Evolutionary conservation across 2,797 vertebrate species (phyloP).

Genomic region (Novumbra hubbsi): DNA sequence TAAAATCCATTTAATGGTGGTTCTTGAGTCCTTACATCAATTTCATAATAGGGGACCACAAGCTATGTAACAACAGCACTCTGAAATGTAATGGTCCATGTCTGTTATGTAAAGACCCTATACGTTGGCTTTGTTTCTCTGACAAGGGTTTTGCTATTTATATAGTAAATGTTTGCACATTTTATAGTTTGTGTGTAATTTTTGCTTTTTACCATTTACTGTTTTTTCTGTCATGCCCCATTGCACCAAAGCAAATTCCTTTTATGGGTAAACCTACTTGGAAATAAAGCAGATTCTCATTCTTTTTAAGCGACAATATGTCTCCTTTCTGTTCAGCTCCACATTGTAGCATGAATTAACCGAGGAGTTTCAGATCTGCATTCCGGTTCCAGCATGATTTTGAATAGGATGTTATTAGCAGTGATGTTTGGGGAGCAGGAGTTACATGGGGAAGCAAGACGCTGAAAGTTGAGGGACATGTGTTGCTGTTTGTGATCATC

Average conservation of each 20-base stretch:
- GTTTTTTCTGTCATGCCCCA: too few relatives aligned
- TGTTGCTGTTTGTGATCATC: not conserved
- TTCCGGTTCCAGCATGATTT: constrained; percentile 44
- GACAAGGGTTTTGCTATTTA: constrained; percentile 61
- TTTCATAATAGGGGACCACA: too few relatives aligned
- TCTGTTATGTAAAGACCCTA: constrained; percentile 36
- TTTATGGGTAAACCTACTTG: too few relatives aligned
- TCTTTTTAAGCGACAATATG: constrained; percentile 29
- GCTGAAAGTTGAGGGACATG: not conserved
- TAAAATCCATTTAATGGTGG: too few relatives aligned
- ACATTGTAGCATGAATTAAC: constrained; percentile 50
- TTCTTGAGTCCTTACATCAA: too few relatives aligned
- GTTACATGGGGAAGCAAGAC: constrained; percentile 6
- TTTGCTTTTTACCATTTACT: too few relatives aligned
- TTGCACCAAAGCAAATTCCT: too few relatives aligned
- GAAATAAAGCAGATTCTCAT: too few relatives aligned
- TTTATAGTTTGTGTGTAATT: too few relatives aligned
- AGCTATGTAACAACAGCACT: constrained; percentile 12
- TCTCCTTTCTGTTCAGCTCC: constrained; percentile 41
- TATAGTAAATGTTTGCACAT: too few relatives aligned
- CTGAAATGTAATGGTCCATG: constrained; percentile 27
- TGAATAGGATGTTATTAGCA: constrained; percentile 31
- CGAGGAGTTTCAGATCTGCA: constrained; percentile 50
- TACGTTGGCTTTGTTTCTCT: constrained; percentile 30
- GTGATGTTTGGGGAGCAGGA: constrained; percentile 9